phyloP scores from a whole-genome alignment of 1,140 invertebrate genomes.

The Berghia stephanieae region DNA sequence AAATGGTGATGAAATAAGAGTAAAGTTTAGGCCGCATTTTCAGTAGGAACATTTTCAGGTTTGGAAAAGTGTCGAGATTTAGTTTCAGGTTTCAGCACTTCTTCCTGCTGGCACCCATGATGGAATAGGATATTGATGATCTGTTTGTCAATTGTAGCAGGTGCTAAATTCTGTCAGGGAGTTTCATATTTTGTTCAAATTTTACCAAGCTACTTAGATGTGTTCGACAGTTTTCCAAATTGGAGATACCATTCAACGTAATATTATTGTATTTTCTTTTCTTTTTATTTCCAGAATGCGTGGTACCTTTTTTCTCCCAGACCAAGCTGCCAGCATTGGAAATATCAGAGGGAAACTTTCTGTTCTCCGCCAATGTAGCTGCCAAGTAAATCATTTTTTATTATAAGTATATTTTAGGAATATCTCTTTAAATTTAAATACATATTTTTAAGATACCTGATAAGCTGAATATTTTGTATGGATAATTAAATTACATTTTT shows the following conservation, averaged over 20 bases:
- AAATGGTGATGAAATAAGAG: too few species aligned
- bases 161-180: background rate
- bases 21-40: too few species aligned
- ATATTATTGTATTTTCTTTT: background rate
- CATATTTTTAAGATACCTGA: background rate
- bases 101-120: background rate
- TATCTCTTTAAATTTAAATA: background rate
- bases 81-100: too few species aligned
- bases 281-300: constrained; percentile 42
- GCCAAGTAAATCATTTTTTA: constrained; percentile 33
- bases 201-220: background rate
- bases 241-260: background rate
- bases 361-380: constrained; percentile 48
- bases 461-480: background rate
- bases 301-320: constrained; percentile 42
- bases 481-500: background rate
- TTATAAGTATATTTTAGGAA: background rate
- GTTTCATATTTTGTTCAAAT: background rate
- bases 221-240: background rate
- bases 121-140: background rate
- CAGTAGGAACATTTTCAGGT: too few species aligned
- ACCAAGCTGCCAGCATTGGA: constrained; percentile 48
- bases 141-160: background rate
- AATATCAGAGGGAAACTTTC: constrained; percentile 34
- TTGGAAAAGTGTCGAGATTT: too few species aligned